Percentiles rank a stretch among this genome's conserved stretches.
phyloP scores from a whole-genome alignment of 2,888 invertebrate species.

The Petrolisthes manimaculis region DNA sequence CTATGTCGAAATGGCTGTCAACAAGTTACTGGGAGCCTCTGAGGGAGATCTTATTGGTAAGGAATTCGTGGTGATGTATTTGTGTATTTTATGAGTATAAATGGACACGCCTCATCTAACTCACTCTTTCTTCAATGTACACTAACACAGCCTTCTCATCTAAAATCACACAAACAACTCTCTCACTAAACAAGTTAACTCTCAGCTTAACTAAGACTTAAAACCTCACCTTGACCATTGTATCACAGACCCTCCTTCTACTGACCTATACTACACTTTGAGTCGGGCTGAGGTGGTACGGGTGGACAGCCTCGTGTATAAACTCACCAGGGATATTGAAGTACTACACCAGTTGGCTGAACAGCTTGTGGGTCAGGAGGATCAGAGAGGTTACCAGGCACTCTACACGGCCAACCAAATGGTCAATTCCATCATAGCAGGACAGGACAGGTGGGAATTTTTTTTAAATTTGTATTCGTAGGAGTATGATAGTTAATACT shows the following conservation, averaged over 20 bases:
- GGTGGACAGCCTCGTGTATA: conserved; percentile 69
- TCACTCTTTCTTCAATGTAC: too few species aligned
- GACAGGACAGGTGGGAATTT: conserved; percentile 66
- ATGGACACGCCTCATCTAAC: too few species aligned
- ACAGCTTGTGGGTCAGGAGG: conserved; percentile 67
- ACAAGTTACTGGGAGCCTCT: conserved; percentile 72
- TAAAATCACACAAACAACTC: too few species aligned
- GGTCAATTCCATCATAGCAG: conserved; percentile 70
- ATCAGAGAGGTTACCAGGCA: conserved; percentile 71
- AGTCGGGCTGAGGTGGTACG: conserved; percentile 70
- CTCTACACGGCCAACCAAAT: conserved; percentile 72
- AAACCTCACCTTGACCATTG: too few species aligned
- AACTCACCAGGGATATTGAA: conserved; percentile 72
- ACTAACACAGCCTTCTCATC: too few species aligned
- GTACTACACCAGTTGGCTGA: conserved; percentile 78
- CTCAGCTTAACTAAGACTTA: too few species aligned
- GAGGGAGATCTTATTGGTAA: conserved; percentile 69
- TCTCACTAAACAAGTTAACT: too few species aligned
- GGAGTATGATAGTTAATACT: not conserved
- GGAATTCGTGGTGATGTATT: not conserved
- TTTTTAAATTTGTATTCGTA: not conserved
- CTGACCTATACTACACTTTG: conserved; percentile 69
- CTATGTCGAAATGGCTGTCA: conserved; percentile 73
- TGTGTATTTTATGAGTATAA: too few species aligned
- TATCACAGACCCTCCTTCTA: conserved; percentile 69